Evolutionary conservation across 2,113 vertebrate genomes (phyloP).

Genomic region (Engystomops pustulosus): DNA sequence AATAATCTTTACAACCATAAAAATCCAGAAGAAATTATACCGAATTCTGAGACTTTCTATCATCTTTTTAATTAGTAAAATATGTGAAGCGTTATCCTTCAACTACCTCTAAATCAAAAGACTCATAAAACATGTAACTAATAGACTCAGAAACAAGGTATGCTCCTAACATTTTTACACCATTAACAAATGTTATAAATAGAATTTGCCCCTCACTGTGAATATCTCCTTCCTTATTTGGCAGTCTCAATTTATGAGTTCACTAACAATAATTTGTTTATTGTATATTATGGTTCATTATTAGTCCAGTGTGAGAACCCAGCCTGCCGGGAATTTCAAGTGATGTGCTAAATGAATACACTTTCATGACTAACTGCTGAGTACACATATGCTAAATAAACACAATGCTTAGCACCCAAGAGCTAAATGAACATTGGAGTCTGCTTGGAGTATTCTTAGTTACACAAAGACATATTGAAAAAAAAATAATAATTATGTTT

Average conservation of each 20-base stretch:
- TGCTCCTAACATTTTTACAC: not conserved
- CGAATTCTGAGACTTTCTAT: too few species aligned
- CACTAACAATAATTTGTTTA: not conserved
- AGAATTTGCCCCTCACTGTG: not conserved
- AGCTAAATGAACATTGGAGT: not conserved
- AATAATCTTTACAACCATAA: too few species aligned
- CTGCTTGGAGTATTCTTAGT: not conserved
- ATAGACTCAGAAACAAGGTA: not conserved
- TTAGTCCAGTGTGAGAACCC: not conserved
- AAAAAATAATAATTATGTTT: too few species aligned
- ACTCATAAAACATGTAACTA: too few species aligned
- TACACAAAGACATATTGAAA: not conserved
- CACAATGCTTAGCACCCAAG: not conserved
- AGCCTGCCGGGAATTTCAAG: not conserved
- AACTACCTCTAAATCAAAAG: not conserved
- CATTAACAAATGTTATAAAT: not conserved
- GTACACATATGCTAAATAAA: constrained; percentile 2
- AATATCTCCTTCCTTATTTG: not conserved
- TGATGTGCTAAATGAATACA: not conserved
- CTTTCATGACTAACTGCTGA: not conserved
- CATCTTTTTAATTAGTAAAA: not conserved
- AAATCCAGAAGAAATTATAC: too few species aligned
- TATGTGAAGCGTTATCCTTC: not conserved
- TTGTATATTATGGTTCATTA: not conserved
- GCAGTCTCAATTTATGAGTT: not conserved